These are phyloP conservation scores for Drymonia ruficornis DNA, from an alignment of 2,888 invertebrate genomes.

Conservation along the genomic window DNA sequence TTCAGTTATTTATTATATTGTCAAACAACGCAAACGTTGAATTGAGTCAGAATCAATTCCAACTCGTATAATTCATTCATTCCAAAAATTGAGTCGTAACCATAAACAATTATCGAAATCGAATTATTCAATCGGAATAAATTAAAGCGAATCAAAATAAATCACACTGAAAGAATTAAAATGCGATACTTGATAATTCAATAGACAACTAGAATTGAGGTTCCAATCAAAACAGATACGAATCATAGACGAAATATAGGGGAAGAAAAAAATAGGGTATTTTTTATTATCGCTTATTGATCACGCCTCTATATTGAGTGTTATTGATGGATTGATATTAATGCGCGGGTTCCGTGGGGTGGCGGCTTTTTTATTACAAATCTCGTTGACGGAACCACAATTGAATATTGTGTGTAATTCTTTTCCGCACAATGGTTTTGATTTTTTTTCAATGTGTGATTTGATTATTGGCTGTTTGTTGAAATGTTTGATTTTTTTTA, in stretches of 20 bases:
- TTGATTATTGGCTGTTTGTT: constrained; percentile 67
- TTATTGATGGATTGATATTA: constrained; percentile 83
- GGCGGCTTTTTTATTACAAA: constrained; percentile 68
- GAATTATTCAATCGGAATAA: constrained; percentile 46
- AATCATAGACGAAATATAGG: constrained; percentile 69
- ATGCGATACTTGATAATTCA: constrained; percentile 62
- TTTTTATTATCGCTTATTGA: constrained; percentile 75
- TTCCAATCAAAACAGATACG: constrained; percentile 66
- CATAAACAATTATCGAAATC: constrained; percentile 43
- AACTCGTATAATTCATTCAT: constrained; percentile 3
- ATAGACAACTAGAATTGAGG: constrained; percentile 68
- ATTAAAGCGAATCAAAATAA: constrained; percentile 44
- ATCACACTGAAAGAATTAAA: constrained; percentile 35
- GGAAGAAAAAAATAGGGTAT: constrained; percentile 60
- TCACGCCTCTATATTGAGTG: constrained; percentile 77
- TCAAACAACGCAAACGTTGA: not conserved
- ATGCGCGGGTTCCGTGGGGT: constrained; percentile 69
- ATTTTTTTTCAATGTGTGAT: constrained; percentile 55
- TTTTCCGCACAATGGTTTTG: constrained; percentile 59
- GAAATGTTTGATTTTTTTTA: constrained; percentile 48
- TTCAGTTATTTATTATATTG: not conserved
- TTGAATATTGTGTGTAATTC: constrained; percentile 76
- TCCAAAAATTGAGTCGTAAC: constrained; percentile 41
- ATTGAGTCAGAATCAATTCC: constrained; percentile 3
- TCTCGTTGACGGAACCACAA: constrained; percentile 75